These are phyloP conservation scores for Nymphalis polychloros DNA, from an alignment of 2,888 invertebrate genomes.

Conservation along the genomic window DNA sequence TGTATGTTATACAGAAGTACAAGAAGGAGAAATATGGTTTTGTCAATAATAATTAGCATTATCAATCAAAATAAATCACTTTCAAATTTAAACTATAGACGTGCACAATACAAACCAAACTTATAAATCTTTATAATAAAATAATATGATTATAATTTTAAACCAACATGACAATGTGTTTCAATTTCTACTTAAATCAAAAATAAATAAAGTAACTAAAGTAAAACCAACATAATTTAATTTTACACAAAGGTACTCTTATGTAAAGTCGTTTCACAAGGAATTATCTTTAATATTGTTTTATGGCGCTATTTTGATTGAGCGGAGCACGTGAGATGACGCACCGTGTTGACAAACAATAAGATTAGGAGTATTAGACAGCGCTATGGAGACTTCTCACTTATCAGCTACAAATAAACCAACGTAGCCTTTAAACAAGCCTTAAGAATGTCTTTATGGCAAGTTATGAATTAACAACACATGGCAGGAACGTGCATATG, in stretches of 20 bases:
- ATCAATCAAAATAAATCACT: no score
- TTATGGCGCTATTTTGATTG: constrained; percentile 48
- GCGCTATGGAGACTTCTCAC: constrained; percentile 5
- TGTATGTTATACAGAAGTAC: no score
- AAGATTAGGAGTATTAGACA: constrained; percentile 46
- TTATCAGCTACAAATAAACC: constrained; percentile 8
- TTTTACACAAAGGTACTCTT: background rate
- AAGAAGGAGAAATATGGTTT: no score
- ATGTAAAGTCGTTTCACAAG: constrained; percentile 15
- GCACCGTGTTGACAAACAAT: constrained; percentile 60
- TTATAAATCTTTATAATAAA: no score
- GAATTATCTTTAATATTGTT: constrained; percentile 40
- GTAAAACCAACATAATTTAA: constrained; percentile 1
- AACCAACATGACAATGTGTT: no score
- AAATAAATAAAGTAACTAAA: background rate
- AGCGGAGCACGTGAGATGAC: constrained; percentile 65
- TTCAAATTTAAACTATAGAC: no score
- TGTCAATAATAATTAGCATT: no score
- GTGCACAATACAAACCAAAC: no score
- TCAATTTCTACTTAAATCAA: no score
- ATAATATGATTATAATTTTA: no score
- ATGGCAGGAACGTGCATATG: constrained; percentile 9
- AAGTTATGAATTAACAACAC: constrained; percentile 15
- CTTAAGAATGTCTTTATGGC: constrained; percentile 13
- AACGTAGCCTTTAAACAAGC: constrained; percentile 12